phyloP scores from a whole-genome alignment of 2,888 invertebrate species.

The Odontocerum albicorne region DNA sequence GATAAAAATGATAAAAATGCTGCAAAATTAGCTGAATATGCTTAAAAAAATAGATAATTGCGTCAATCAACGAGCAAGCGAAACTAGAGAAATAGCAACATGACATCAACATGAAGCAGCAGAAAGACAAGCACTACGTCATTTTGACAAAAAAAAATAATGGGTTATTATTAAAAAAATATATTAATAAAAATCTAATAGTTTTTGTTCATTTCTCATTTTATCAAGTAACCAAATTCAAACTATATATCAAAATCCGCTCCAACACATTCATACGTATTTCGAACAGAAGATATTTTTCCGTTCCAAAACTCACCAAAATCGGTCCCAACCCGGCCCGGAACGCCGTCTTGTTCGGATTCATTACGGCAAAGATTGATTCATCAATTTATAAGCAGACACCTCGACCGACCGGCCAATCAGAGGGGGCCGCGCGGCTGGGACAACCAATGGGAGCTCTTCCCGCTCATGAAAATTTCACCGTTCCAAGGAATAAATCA shows the following conservation, averaged over 20 bases:
- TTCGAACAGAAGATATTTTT: neutral
- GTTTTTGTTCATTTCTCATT: too few species aligned
- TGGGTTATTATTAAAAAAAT: too few species aligned
- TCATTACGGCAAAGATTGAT: constrained; percentile 22
- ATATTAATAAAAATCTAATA: too few species aligned
- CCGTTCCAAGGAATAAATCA: constrained; percentile 16
- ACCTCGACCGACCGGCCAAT: constrained; percentile 12
- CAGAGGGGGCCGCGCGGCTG: neutral
- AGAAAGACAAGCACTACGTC: too few species aligned
- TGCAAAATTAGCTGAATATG: too few species aligned
- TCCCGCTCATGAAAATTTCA: constrained; percentile 16
- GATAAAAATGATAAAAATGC: too few species aligned
- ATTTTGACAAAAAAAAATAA: too few species aligned
- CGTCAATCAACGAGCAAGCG: too few species aligned
- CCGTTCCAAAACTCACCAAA: neutral
- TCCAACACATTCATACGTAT: neutral
- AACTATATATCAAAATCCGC: neutral
- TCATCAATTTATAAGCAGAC: constrained; percentile 19
- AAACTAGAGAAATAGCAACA: too few species aligned
- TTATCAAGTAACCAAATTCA: neutral
- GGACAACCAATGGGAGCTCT: constrained; percentile 14
- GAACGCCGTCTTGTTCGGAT: neutral
- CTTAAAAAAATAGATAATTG: too few species aligned
- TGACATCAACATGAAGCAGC: too few species aligned
- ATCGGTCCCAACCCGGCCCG: neutral